Evolutionary conservation across 2,113 vertebrate genomes (phyloP), one percentile per base, ranked within the genome.

Genomic region (Rhinoderma darwinii): DNA sequence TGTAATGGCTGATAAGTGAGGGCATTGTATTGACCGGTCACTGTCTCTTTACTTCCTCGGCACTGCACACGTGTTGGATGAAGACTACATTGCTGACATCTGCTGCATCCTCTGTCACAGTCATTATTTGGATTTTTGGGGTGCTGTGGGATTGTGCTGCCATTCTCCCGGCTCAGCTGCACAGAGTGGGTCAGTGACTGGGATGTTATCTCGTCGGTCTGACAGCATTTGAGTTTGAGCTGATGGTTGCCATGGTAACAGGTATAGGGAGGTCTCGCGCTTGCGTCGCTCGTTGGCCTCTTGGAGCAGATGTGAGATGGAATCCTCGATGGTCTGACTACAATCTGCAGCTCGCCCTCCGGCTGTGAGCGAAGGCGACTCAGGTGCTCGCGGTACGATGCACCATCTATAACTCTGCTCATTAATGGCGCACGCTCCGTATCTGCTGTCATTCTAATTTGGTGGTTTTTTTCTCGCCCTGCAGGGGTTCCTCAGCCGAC

Each of bases 401-500:
- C 89, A 30, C 44, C 4, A 5, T 37, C 59, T 25, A 59, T 59
- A 22, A 8, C 25, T 1, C 56, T 8, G 10, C 2, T 59, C 56
- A 12, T 5, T 22, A 22, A 20, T 22, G 51, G 51, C 2, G 5
- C 2, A n/a, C 1, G 56, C 56, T n/a, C 56, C 56, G 51, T 1
- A 50, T 54, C 76, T 79, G 88, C 88, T 85, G 82, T 68, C 1
- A n/a, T 25, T n/a, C 44, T 90, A 85, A 92, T 89, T 11, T 74
- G 86, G 77, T 92, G n/a, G 77, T 92, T 92, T 91, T 92, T 92
- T 89, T 94, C 93, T 94, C 91, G 88, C 92, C 89, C 91, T 92
- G 68, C 95, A 96, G 95, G 96, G 96, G 73, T 98, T 97, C 90
- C 95, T 98, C 92, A 97, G 96, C 91, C 95, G 95, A 15, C 95